Conservation (phyloP, 2,113 vertebrate genomes). For the Notiomystis cincta region DNA sequence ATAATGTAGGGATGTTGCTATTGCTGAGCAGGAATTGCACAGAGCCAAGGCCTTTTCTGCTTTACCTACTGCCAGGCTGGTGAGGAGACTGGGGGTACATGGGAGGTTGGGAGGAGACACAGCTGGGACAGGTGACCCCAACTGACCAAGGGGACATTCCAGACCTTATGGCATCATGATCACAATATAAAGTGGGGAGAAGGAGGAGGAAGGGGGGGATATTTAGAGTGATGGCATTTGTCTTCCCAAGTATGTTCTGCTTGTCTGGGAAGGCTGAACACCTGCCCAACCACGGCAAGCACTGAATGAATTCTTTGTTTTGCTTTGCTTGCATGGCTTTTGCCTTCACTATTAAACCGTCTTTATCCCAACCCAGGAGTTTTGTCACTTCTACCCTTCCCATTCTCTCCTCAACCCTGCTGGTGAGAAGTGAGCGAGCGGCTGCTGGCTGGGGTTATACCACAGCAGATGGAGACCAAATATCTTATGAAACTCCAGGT, state of each 20-base stretch:
- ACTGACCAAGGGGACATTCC: neutral
- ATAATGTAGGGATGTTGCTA: neutral
- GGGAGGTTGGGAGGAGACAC: neutral
- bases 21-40: neutral
- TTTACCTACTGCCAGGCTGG: neutral
- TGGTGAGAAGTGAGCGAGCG: accelerated
- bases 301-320: neutral
- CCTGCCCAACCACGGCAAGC: neutral
- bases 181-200: neutral
- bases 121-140: neutral
- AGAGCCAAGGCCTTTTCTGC: neutral
- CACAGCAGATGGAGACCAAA: neutral
- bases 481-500: neutral
- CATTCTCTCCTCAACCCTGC: accelerated
- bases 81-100: no score
- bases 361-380: neutral
- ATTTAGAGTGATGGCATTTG: neutral
- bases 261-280: neutral
- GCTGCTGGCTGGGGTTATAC: neutral
- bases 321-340: neutral
- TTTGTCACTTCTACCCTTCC: neutral
- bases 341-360: neutral
- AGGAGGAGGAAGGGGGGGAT: neutral
- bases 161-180: neutral
- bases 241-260: neutral